Evolutionary conservation across 2,888 invertebrate species (phyloP).

Genomic region (Siphlonurus alternatus): DNA sequence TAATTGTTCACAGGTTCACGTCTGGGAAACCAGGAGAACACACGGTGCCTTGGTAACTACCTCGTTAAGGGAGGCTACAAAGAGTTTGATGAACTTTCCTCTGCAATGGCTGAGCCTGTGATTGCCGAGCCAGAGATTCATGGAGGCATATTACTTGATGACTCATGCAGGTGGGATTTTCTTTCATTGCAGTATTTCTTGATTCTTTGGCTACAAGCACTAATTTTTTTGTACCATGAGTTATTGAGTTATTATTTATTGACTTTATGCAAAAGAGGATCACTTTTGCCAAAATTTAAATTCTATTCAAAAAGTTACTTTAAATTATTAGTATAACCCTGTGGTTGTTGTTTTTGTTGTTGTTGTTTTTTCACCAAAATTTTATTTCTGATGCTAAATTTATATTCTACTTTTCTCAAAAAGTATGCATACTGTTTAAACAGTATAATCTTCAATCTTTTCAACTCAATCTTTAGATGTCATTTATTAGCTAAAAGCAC

Average conservation of each 20-base stretch:
- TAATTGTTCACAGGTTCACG: conserved; percentile 34
- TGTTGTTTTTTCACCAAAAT: no score
- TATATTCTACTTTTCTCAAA: no score
- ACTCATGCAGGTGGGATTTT: conserved; percentile 43
- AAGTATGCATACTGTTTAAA: no score
- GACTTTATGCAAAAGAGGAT: not conserved
- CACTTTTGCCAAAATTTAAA: no score
- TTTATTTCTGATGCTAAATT: no score
- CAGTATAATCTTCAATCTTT: no score
- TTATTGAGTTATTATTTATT: not conserved
- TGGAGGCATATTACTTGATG: conserved; percentile 61
- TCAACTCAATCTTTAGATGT: no score
- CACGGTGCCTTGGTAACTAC: conserved; percentile 76
- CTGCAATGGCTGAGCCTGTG: conserved; percentile 59
- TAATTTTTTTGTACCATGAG: not conserved
- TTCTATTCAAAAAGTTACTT: no score
- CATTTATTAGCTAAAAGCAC: no score
- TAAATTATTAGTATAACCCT: no score
- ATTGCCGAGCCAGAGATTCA: conserved; percentile 69
- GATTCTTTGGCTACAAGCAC: no score
- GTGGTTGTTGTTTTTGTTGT: no score
- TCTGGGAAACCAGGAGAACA: conserved; percentile 64
- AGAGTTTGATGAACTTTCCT: conserved; percentile 56
- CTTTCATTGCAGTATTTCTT: not conserved
- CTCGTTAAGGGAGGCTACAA: conserved; percentile 70